phyloP scores from a whole-genome alignment of 1,140 invertebrate species.

The Hypothenemus hampei region DNA sequence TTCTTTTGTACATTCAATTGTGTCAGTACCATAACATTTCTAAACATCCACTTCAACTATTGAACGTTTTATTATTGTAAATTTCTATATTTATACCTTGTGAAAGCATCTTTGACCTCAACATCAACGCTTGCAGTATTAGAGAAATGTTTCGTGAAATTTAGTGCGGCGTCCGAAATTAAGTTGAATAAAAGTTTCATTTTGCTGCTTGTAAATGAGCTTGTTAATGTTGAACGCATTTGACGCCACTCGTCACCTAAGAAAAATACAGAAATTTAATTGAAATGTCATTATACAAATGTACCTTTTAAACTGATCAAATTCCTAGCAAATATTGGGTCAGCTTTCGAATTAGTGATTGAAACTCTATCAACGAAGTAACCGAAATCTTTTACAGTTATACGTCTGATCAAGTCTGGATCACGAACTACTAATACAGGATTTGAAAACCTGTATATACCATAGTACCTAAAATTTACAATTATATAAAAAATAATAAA shows the following conservation, averaged over 20 bases:
- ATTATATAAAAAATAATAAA: too few species aligned
- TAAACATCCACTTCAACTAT: too few species aligned
- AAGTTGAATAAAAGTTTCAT: conserved; percentile 44
- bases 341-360: conserved; percentile 11
- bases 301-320: conserved; percentile 20
- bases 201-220: conserved; percentile 46
- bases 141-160: conserved; percentile 37
- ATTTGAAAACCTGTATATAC: conserved; percentile 47
- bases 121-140: conserved; percentile 29
- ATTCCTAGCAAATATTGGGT: conserved; percentile 22
- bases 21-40: too few species aligned
- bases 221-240: conserved; percentile 43
- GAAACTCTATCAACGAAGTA: conserved; percentile 43
- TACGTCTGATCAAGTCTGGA: conserved; percentile 47
- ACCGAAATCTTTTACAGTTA: conserved; percentile 47
- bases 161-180: conserved; percentile 37
- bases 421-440: conserved; percentile 54
- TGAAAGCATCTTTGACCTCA: conserved; percentile 30
- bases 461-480: conserved; percentile 25
- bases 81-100: conserved; percentile 18
- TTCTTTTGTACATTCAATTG: too few species aligned
- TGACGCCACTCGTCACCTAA: conserved; percentile 43
- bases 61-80: too few species aligned
- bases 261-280: not conserved
- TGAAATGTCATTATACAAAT: not conserved